Evolutionary conservation across 2,888 invertebrate species (phyloP), one percentile per base, ranked within the genome.

Genomic region (Iselma pallidipennis): DNA sequence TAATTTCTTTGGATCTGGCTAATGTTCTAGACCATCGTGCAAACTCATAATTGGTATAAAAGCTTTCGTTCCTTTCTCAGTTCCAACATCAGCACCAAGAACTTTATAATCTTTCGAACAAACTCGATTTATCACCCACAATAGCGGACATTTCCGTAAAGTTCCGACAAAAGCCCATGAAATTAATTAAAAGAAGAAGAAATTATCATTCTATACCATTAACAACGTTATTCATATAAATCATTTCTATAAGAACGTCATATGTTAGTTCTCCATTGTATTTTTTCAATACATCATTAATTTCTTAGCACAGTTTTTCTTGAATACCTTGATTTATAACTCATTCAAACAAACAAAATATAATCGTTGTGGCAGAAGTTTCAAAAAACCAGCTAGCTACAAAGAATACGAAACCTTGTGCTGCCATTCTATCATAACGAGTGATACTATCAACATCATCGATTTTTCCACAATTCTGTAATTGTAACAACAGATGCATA

Each of bases 301-400:
- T 74, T 68, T 85, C 83, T 1, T 73, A 29, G 2, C 82, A 75
- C 10, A 83, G 59, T 63, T 76, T 81, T 0, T 79, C 70, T 61
- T 85, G 85, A 1, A 83, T 63, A 1, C 80, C 74, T 0, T 71
- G 75, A 66, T 84, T 71, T 5, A 56, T 49, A 0, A 86, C 85
- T 49, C 87, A 70, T 6, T 83, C 82, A 69, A 85, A 84, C 12
- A 84, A 78, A 0, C 83, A 84, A 67, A 85, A 86, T 0, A 85
- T 84, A 25, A 87, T 71, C 14, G 86, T 71, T 0, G 86, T 85
- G 59, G 86, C 85, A 0, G 87, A 85, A 0, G 88, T 87, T 71
- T 88, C 87, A 70, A 84, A 87, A 23, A n/a, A n/a, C n/a, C n/a
- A n/a, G 0, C 87, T 87, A 55, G 86, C 87, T 53, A 87, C 76